A percentile compares a stretch with the other conserved stretches of the same genome.
Conservation (phyloP, 2,888 invertebrate species). For the Callinectes sapidus region DNA sequence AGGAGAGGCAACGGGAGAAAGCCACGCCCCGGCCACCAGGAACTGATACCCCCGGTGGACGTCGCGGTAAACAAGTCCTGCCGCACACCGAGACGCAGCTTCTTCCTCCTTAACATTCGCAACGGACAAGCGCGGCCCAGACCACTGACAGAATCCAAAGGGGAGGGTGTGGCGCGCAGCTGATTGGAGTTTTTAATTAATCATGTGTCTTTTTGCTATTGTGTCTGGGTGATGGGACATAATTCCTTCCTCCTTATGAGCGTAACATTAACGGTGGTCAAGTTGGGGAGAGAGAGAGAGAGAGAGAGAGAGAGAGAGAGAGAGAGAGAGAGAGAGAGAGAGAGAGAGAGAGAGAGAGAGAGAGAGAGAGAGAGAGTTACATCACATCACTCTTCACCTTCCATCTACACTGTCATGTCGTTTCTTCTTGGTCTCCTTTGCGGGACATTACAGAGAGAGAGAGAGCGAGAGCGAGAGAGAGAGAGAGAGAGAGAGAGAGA, state of each 20-base stretch:
- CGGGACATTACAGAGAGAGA: too few species aligned
- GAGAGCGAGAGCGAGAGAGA: too few species aligned
- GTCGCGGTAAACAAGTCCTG: not conserved
- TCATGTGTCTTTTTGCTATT: not conserved
- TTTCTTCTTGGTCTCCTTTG: too few species aligned
- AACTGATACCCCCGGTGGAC: conserved; percentile 7
- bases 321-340: too few species aligned
- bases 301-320: too few species aligned
- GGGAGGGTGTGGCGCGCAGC: conserved; percentile 2
- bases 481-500: too few species aligned
- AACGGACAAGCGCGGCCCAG: not conserved
- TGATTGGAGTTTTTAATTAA: conserved; percentile 8
- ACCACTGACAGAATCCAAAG: not conserved
- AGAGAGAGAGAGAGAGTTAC: too few species aligned
- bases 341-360: not conserved
- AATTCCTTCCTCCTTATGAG: not conserved
- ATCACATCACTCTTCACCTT: too few species aligned
- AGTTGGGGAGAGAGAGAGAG: too few species aligned
- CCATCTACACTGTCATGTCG: too few species aligned
- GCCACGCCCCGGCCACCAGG: not conserved
- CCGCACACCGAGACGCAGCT: not conserved
- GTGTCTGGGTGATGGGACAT: not conserved
- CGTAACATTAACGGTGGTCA: not conserved
- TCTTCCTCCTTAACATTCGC: not conserved
- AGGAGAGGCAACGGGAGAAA: not conserved